Percentiles rank a stretch among this genome's conserved stretches.
These are phyloP conservation scores for Sebastes minor DNA, from an alignment of 2,797 vertebrate species.

Conservation along the genomic window DNA sequence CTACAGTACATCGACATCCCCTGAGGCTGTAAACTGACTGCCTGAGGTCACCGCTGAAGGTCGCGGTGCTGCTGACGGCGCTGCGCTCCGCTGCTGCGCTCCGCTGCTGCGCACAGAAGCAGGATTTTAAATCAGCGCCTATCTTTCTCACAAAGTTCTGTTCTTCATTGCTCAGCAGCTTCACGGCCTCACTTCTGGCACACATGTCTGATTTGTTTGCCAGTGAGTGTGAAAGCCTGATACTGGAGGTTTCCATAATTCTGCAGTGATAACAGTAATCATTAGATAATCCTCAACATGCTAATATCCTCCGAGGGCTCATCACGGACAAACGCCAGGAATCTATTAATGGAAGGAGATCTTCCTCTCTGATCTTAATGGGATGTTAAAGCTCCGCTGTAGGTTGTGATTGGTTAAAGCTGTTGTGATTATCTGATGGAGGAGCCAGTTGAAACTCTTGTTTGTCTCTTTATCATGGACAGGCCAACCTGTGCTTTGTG, in stretches of 20 bases:
- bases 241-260: constrained; percentile 17
- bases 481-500: constrained; percentile 98
- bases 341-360: constrained; percentile 42
- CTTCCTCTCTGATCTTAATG: constrained; percentile 55
- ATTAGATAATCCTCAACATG: constrained; percentile 36
- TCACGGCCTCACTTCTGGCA: background rate
- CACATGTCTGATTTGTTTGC: constrained; percentile 18
- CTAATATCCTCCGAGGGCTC: constrained; percentile 22
- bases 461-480: constrained; percentile 13
- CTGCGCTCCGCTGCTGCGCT: constrained; percentile 30
- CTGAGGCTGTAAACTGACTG: constrained; percentile 44
- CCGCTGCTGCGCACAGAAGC: constrained; percentile 54
- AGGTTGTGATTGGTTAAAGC: constrained; percentile 21
- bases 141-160: constrained; percentile 10
- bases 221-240: background rate
- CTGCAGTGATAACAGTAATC: constrained; percentile 33
- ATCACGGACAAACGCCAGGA: constrained; percentile 28
- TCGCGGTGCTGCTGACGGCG: constrained; percentile 60
- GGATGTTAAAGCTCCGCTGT: constrained; percentile 26
- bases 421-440: constrained; percentile 40
- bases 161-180: constrained; percentile 47
- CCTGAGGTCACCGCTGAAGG: constrained; percentile 62
- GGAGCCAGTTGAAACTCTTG: background rate
- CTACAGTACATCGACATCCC: constrained; percentile 30
- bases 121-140: constrained; percentile 28